Conservation (phyloP, 2,113 vertebrate genomes). For the Serilophus lunatus region DNA sequence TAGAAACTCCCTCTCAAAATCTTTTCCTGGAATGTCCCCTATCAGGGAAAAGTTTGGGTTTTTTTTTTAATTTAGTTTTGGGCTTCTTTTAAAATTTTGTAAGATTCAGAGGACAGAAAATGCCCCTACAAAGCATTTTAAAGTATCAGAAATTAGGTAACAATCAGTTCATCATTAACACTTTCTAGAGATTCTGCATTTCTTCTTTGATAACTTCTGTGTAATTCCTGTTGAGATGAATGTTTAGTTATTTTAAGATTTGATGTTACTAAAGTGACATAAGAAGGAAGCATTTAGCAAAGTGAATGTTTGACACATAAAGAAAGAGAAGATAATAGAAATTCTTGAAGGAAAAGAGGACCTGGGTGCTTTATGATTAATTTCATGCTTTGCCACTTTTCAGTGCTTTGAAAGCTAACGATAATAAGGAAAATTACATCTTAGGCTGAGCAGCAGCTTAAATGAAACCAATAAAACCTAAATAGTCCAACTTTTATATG, state of each 20-base stretch:
- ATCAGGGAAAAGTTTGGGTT: neutral
- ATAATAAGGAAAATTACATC: conserved; percentile 30
- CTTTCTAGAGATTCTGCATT: neutral
- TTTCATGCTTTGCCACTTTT: conserved; percentile 21
- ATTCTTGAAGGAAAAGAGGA: neutral
- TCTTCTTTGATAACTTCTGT: neutral
- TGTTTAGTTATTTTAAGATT: neutral
- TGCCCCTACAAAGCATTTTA: neutral
- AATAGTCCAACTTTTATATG: neutral
- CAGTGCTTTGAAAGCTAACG: conserved; percentile 12
- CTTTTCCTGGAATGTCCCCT: neutral
- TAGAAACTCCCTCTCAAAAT: neutral
- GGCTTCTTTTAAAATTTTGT: neutral
- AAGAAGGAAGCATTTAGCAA: neutral
- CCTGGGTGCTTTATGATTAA: neutral
- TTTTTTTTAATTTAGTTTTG: neutral
- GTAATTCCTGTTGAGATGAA: neutral
- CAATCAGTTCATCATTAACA: neutral
- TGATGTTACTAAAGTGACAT: neutral
- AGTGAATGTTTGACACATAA: neutral
- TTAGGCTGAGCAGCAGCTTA: conserved; percentile 10
- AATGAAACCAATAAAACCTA: conserved; percentile 27
- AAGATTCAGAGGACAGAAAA: neutral
- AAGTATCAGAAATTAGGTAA: neutral
- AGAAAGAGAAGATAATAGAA: neutral